phyloP scores from a whole-genome alignment of 2,113 vertebrate genomes.

The Forbesichthys agassizii region DNA sequence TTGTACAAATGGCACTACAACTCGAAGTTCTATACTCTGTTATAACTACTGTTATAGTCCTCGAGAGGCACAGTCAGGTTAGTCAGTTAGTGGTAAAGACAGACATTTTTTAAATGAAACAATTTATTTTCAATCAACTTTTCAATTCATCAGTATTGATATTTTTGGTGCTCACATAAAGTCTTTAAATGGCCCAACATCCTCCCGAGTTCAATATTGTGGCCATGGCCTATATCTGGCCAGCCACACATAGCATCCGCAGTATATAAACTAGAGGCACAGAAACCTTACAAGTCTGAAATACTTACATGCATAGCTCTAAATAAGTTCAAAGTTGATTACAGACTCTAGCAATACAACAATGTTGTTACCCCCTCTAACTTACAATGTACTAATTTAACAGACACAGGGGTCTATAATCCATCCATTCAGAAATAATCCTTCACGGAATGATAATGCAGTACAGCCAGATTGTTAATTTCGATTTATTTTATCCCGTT shows the following conservation, averaged over 20 bases:
- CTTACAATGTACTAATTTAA: too few species aligned
- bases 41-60: background rate
- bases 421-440: background rate
- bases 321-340: too few species aligned
- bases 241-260: constrained; percentile 32
- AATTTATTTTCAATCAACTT: too few species aligned
- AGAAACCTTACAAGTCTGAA: constrained; percentile 2
- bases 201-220: background rate
- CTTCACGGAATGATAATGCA: background rate
- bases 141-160: background rate
- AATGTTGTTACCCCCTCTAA: too few species aligned
- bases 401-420: background rate
- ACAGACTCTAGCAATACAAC: too few species aligned
- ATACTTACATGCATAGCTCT: too few species aligned
- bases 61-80: background rate
- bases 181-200: background rate
- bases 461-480: background rate
- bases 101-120: background rate
- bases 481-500: background rate
- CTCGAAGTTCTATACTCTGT: background rate
- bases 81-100: background rate
- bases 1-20: background rate
- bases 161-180: background rate
- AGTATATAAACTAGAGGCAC: constrained; percentile 23
- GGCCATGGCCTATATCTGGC: constrained; percentile 2